phyloP scores from a whole-genome alignment of 2,888 invertebrate genomes.

The Scaptomyza reducta region DNA sequence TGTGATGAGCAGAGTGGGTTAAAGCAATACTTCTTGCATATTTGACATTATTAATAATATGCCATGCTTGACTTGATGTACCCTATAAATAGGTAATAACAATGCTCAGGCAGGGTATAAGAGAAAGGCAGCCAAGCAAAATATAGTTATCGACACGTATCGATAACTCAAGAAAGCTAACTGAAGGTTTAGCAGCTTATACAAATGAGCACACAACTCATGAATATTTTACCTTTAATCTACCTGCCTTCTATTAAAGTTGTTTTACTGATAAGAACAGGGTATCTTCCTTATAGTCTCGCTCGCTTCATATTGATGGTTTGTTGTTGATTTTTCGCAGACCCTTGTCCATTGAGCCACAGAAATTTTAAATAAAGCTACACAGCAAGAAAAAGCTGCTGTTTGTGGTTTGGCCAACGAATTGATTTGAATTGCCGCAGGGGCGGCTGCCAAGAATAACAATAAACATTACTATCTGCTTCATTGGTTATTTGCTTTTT shows the following conservation, averaged over 20 bases:
- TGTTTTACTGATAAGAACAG: not conserved
- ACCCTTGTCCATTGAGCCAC: slow-evolving; percentile 30
- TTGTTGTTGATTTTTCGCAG: slow-evolving; percentile 9
- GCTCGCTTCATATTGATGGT: not conserved
- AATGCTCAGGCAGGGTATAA: not conserved
- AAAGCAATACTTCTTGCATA: slow-evolving; percentile 5
- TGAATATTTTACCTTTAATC: too few relatives aligned
- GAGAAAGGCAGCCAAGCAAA: not conserved
- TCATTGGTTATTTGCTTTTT: slow-evolving; percentile 74
- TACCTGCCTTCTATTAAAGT: not conserved
- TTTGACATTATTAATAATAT: slow-evolving; percentile 58
- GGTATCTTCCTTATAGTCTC: not conserved
- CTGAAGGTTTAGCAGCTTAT: too few relatives aligned
- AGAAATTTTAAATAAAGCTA: slow-evolving; percentile 51
- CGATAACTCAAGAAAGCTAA: too few relatives aligned
- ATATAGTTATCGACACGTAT: not conserved
- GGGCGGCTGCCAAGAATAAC: slow-evolving; percentile 64
- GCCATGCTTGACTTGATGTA: slow-evolving; percentile 48
- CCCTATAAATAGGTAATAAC: not conserved
- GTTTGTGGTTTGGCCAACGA: slow-evolving; percentile 38
- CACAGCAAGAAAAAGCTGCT: slow-evolving; percentile 23
- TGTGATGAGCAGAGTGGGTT: not conserved
- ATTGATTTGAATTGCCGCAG: slow-evolving; percentile 74
- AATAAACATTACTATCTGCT: slow-evolving; percentile 79
- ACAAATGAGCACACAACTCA: too few relatives aligned